Conservation (phyloP, 2,797 vertebrate species). For the Erithacus rubecula region DNA sequence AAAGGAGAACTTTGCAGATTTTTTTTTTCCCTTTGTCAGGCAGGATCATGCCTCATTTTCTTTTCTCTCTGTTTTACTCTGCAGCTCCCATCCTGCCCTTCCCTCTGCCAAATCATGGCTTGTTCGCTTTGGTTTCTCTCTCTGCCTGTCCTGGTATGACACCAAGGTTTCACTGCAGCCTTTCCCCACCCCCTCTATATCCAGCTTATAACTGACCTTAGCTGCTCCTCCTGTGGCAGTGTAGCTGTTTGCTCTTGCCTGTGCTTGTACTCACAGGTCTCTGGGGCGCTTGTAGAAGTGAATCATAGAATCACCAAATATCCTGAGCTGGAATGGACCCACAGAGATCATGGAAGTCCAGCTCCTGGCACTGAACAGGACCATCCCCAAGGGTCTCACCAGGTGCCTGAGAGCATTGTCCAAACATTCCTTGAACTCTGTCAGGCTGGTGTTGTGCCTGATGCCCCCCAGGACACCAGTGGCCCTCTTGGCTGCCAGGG, state of each 20-base stretch:
- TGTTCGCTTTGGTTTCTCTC: not conserved
- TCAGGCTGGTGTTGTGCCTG: not conserved
- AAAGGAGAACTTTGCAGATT: not conserved
- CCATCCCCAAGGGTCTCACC: not conserved
- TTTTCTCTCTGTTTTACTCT: not conserved
- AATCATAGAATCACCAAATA: not conserved
- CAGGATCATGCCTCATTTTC: not conserved
- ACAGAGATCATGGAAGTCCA: not conserved
- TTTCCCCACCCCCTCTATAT: not conserved
- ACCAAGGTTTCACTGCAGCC: not conserved
- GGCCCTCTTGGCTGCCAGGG: not conserved
- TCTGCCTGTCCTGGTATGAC: constrained; percentile 15
- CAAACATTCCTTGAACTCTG: not conserved
- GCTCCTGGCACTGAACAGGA: not conserved
- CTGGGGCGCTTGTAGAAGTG: not conserved
- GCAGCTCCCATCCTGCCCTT: not conserved
- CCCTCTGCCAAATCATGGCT: not conserved
- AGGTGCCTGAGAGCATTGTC: not conserved
- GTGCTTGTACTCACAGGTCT: not conserved
- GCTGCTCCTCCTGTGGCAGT: not conserved
- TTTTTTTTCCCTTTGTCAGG: not conserved
- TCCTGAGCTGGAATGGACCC: not conserved
- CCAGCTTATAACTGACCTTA: not conserved
- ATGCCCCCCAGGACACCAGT: accelerated
- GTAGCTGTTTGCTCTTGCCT: not conserved